Evolutionary conservation across 2,113 vertebrate genomes (phyloP), one percentile per base, ranked within the genome.

Genomic region (Anthoscopus minutus): DNA sequence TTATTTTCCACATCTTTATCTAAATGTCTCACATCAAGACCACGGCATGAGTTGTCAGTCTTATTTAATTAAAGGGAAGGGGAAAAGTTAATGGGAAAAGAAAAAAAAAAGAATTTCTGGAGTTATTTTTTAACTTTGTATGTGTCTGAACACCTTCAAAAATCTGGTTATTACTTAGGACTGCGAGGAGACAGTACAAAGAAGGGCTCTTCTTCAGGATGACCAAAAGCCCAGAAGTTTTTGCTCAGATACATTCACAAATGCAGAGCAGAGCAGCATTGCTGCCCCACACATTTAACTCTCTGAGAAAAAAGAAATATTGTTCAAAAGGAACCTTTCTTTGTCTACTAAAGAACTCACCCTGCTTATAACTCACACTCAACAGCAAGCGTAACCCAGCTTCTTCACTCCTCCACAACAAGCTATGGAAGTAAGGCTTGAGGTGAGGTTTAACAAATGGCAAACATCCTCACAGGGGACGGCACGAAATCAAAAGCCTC

Each of bases 361-460:
- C 9, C 28, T 80, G 19, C n/a, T 33, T 31, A 18, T 54, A 66
- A 19, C 22, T 73, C 51, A 57, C 18, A n/a, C 17, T 37, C 35
- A 74, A 61, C 6, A 17, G 13, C 23, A 66, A 92, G 19, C 2
- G 0, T 15, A 81, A 66, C 7, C 0, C 0, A 37, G 33, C 16
- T 81, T 7, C 28, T 70, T 89, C 35, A 37, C 4, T 69, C 18
- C 15, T 67, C 37, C 57, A 30, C 42, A 50, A 15, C 13, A 61
- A 72, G 17, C 17, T 74, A 30, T 10, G 37, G 24, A 66, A 23
- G 11, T 69, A 61, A 69, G 45, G 33, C 9, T 70, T 58, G 35
- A 81, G 38, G 42, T 47, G n/a, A 77, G 35, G 16, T 19, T 76
- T 44, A 66, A 51, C 18, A 14, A 24, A 73, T 28, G 6, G 21